Base-by-base conservation (phyloP, 2,888 invertebrate species). In the Idaea straminata region DNA sequence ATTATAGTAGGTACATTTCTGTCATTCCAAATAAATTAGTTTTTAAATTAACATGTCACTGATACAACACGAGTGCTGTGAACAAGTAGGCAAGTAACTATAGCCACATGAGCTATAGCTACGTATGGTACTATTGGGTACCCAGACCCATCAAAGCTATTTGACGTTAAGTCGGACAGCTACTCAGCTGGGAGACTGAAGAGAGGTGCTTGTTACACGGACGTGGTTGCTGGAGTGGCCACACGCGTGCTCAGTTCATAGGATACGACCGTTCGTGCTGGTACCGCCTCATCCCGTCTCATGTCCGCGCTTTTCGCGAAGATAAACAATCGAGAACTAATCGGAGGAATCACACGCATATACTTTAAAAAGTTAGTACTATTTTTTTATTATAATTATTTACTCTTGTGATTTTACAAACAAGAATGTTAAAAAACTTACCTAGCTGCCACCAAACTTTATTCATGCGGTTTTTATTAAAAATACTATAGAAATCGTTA, bases 231-330 rank as follows among this genome's bases (percentile, higher is more conserved):
- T 13, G 13, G 47, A 47, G 10, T 47, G 47, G 13, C 47, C 47
- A 47, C 38, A 13, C 38, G 38, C 38, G 13, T 47, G 47, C 25
- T 47, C 47, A 47, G 47, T 47, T 47, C 47, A 47, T 7, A 47
- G 47, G 47, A 47, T 47, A 47, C 47, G 47, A 47, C 47, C 47
- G 47, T 13, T 7, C 47, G 13, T 3, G 47, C 47, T 13, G 47
- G 47, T 47, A 13, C 47, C 7, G 47, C 47, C 3, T 25, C 47
- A 47, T 13, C 47, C 47, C 47, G 47, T 13, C 3, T 7, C 47
- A 47, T 47, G 74, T 75, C 69, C 73, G 75, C 47, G 47, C 47
- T 47, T 7, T 47, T 47, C 47, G 13, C 47, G 25, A 25, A 25
- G 25, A 25, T 25, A 25, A 47, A 47, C 47, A 47, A 47, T 47